Evolutionary conservation across 2,888 invertebrate genomes (phyloP).

Genomic region (Lutraria lutraria): DNA sequence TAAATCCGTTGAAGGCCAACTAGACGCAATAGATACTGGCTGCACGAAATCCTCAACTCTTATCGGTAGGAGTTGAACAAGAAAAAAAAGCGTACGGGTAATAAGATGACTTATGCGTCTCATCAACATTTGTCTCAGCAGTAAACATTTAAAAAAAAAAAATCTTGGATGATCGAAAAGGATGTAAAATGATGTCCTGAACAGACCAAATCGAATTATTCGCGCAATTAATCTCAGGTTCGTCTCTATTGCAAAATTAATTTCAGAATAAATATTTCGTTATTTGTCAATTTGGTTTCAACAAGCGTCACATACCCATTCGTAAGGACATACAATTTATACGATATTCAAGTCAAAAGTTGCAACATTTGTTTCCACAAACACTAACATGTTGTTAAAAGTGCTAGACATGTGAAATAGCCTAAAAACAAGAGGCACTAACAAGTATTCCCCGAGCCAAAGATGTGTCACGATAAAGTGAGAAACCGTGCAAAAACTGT

Average conservation of each 20-base stretch:
- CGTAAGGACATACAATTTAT: background rate
- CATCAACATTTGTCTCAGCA: no score
- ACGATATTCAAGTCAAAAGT: background rate
- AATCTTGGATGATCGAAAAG: no score
- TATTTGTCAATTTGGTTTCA: background rate
- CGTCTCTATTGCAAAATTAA: background rate
- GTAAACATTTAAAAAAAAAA: no score
- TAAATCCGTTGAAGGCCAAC: no score
- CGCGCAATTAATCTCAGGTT: no score
- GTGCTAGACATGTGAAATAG: background rate
- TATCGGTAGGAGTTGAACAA: no score
- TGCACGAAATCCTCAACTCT: no score
- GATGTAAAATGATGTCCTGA: no score
- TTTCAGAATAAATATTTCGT: background rate
- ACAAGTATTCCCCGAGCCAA: background rate
- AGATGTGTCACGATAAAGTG: conserved; percentile 6
- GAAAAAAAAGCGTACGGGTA: no score
- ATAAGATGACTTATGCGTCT: no score
- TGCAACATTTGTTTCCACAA: background rate
- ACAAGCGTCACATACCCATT: background rate
- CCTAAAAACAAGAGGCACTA: background rate
- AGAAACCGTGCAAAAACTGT: background rate
- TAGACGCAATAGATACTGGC: no score
- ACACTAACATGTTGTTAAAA: background rate
- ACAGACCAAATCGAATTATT: no score